These are phyloP conservation scores for Microcebus lehilahytsara DNA, from an alignment of 2,113 vertebrate species.

Conservation along the genomic window DNA sequence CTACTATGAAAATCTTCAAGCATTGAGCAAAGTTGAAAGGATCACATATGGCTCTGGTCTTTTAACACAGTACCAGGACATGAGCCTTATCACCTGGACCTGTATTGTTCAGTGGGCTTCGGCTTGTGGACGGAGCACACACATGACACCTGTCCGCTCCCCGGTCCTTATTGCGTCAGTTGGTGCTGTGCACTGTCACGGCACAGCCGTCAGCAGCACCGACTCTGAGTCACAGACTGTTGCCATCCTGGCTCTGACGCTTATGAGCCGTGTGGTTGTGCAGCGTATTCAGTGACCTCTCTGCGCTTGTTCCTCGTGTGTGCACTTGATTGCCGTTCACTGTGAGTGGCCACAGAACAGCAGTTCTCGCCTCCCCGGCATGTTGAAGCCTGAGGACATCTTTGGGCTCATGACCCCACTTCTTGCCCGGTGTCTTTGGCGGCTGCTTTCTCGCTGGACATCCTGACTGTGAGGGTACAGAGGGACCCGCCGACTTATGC, in stretches of 20 bases:
- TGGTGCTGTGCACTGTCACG: neutral
- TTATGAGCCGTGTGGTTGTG: neutral
- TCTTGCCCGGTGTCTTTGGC: neutral
- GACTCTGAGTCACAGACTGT: neutral
- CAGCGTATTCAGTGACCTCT: neutral
- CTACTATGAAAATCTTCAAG: neutral
- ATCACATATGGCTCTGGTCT: neutral
- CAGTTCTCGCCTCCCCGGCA: neutral
- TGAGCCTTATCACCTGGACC: neutral
- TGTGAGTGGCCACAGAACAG: neutral
- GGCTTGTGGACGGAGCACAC: neutral
- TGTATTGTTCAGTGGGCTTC: neutral
- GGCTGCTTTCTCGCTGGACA: neutral
- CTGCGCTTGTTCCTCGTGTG: neutral
- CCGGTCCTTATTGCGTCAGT: neutral
- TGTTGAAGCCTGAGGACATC: neutral
- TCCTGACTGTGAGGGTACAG: neutral
- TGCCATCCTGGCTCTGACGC: neutral
- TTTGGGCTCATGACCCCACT: neutral
- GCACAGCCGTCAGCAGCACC: neutral
- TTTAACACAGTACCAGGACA: no score
- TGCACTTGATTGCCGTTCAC: neutral
- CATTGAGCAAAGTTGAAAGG: neutral
- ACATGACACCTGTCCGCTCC: fast-evolving
- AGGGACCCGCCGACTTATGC: neutral